Evolutionary conservation across 2,888 invertebrate species (phyloP).

Genomic region (Drosophila recens): DNA sequence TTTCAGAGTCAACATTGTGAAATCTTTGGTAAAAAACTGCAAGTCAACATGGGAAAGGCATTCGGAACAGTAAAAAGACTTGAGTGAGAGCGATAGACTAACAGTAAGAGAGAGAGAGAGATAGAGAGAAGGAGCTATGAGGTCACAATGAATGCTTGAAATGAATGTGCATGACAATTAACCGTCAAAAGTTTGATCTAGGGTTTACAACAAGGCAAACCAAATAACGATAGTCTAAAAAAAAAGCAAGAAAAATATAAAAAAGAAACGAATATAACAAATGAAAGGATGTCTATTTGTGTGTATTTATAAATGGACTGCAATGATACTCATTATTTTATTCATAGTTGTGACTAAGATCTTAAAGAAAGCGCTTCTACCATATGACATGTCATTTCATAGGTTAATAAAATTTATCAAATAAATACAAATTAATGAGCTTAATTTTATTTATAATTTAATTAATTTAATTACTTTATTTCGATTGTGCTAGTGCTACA

Average conservation of each 20-base stretch:
- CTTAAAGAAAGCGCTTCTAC: background rate
- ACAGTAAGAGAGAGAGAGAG: background rate
- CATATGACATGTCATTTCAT: too few species aligned
- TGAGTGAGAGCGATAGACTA: background rate
- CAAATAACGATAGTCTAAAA: constrained; percentile 32
- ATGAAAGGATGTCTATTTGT: constrained; percentile 44
- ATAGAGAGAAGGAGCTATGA: background rate
- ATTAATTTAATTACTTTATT: too few species aligned
- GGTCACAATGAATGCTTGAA: constrained; percentile 50
- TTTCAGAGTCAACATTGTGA: constrained; percentile 55
- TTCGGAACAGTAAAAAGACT: constrained; percentile 17
- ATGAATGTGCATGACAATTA: constrained; percentile 73
- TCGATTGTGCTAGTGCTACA: too few species aligned
- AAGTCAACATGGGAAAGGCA: constrained; percentile 73
- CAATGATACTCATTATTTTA: constrained; percentile 1
- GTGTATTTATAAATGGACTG: background rate
- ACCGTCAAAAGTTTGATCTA: constrained; percentile 73
- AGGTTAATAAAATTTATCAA: background rate
- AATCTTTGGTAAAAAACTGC: constrained; percentile 65
- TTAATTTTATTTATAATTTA: too few species aligned
- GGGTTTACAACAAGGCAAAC: constrained; percentile 31
- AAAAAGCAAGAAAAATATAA: constrained; percentile 19
- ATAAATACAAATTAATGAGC: too few species aligned
- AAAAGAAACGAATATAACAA: constrained; percentile 1
- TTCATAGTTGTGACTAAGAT: background rate